Evolutionary conservation across 2,888 invertebrate genomes (phyloP).

Genomic region (Microctonus brassicae): DNA sequence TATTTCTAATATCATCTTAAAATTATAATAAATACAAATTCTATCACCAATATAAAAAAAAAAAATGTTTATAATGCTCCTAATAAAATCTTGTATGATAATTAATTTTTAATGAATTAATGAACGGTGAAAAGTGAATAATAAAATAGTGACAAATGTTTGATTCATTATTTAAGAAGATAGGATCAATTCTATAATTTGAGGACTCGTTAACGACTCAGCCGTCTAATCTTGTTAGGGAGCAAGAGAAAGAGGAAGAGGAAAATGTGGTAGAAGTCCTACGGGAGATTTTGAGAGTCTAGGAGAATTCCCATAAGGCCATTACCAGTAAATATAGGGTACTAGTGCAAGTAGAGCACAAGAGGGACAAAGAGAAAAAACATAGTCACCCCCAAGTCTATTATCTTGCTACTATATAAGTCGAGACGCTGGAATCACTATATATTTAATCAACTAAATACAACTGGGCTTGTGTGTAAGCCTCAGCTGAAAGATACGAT

Average conservation of each 20-base stretch:
- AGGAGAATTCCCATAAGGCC: not conserved
- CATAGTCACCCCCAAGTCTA: conserved; percentile 20
- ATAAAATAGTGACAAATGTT: conserved; percentile 17
- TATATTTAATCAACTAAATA: too few species aligned
- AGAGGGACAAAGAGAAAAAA: conserved; percentile 12
- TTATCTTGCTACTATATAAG: conserved; percentile 41
- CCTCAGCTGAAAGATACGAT: conserved; percentile 31
- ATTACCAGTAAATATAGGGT: not conserved
- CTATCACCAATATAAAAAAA: not conserved
- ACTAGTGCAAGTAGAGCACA: not conserved
- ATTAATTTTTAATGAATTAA: not conserved
- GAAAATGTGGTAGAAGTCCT: not conserved
- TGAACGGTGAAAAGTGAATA: conserved; percentile 7
- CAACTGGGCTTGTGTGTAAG: conserved; percentile 26
- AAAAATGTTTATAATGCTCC: not conserved
- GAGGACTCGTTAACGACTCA: conserved; percentile 30
- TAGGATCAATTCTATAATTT: conserved; percentile 36
- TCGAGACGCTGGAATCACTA: conserved; percentile 26
- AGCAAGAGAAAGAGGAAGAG: not conserved
- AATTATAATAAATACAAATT: not conserved
- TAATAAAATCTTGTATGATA: not conserved
- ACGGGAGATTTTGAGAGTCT: not conserved
- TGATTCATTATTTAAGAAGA: conserved; percentile 15
- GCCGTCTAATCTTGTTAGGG: conserved; percentile 7
- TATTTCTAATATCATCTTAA: not conserved